These are phyloP conservation scores for Megaceryle maxima DNA, from an alignment of 2,113 vertebrate genomes.

Conservation along the genomic window DNA sequence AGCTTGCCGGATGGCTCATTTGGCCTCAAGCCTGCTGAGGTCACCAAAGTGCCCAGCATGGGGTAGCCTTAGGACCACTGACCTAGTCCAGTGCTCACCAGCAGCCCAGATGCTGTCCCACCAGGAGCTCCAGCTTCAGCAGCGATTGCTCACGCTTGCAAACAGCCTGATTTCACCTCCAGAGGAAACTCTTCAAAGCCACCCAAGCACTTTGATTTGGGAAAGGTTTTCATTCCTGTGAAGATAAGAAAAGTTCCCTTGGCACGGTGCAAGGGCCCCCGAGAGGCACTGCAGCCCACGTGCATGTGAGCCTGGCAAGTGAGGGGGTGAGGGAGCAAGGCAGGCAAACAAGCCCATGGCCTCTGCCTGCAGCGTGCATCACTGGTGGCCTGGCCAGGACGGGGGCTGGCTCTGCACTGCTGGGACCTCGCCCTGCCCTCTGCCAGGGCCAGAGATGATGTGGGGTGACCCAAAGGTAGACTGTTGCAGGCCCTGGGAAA, in stretches of 20 bases:
- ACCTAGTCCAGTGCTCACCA: not conserved
- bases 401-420: not conserved
- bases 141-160: rapidly evolving
- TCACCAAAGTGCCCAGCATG: not conserved
- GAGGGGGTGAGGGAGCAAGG: not conserved
- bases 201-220: conserved; percentile 38
- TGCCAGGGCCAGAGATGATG: rapidly evolving
- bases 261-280: not conserved
- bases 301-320: not conserved
- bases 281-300: not conserved
- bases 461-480: not conserved
- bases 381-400: not conserved
- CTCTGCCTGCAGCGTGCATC: not conserved
- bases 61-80: not conserved
- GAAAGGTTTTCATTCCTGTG: conserved; percentile 38
- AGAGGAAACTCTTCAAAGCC: conserved; percentile 56
- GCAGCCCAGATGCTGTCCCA: not conserved
- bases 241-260: conserved; percentile 47
- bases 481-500: not conserved
- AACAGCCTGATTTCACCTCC: conserved; percentile 12
- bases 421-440: not conserved
- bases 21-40: not conserved
- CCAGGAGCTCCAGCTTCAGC: not conserved
- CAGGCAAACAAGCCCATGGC: not conserved
- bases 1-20: not conserved